Base-by-base conservation (phyloP, 2,797 vertebrate genomes). In the Columba guinea region DNA sequence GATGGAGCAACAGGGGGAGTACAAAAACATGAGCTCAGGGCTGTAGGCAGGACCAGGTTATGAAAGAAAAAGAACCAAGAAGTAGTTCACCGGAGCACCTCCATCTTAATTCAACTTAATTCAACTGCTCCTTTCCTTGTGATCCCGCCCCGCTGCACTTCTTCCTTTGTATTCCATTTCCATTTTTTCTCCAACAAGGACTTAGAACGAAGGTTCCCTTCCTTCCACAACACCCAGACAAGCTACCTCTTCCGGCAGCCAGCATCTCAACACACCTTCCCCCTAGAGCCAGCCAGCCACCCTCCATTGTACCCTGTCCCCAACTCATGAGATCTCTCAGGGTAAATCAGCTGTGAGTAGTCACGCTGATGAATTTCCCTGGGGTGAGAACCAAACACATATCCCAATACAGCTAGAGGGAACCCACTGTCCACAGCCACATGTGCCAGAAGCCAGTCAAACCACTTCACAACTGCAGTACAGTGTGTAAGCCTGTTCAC, bases 401-500 rank as follows among this genome's bases (percentile, higher is more conserved):
- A 46, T 2, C 17, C 48, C 60, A 77, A 9, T 35, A 56, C 2
- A 35, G 26, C 30, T 20, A 0, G 1, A 19, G 26, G 19, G 19
- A 55, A 74, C 18, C 23, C 44, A 28, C 18, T 39, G 52, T 34
- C 37, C 62, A 64, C 2, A 0, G 62, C 10, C 44, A 69, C 15
- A 2, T 1, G 6, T 91, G 35, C 30, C 34, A 83, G 37, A 81
- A 87, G 44, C 28, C 22, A 67, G 12, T 7, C 52, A 77, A 70
- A 79, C 5, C 7, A 49, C 60, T 77, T 77, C 44, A 87, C 44
- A 85, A 1, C n/a, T n/a, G 67, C 37, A 51, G 58, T 30, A 13
- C 5, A 0, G 11, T 58, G 53, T n/a, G n/a, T 53, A 63, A 59
- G 14, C 0, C 0, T 30, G 15, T 21, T 71, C 30, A 67, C 11